Base-by-base conservation (phyloP, 2,888 invertebrate species). In the Sinohyriopsis cumingii region DNA sequence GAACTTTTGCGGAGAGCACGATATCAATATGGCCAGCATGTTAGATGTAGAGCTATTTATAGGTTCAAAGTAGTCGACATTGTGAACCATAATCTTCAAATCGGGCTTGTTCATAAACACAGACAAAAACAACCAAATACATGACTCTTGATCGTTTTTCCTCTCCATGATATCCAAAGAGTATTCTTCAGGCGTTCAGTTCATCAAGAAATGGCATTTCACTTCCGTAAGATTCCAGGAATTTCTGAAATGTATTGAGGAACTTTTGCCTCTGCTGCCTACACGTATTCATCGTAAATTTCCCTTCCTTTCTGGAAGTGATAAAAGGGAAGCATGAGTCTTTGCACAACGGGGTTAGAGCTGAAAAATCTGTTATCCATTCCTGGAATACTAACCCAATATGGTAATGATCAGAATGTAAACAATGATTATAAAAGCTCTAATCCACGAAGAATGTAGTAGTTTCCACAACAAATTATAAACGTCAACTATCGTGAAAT, bases 11-110 rank as follows among this genome's bases (percentile, higher is more conserved):
- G 7, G 7, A 33, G 7, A 6, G 28, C 28, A 7, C 28, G 1
- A 7, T 33, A 33, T 33, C 7, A 33, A 33, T 7, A 33, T 33
- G 28, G 28, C 6, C 28, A 33, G 28, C 7, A 6, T 33, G 7
- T 6, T 0, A 6, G 7, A 33, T 7, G 7, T 33, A 7, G 28
- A 7, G 53, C 69, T 73, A 20, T 73, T 71, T 25, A 64, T 25
- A 5, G 76, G 78, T 59, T 78, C 72, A 33, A 71, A 71, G 71
- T 80, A 71, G 71, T 80, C 80, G 69, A 78, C 73, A 22, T 71
- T 70, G 65, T 72, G 71, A 4, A 60, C 71, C 12, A 71, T n/a
- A 19, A 66, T 53, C 55, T 66, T 59, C 19, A 66, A 22, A 18
- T 63, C 68, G 0, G 76, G 73, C 1, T n/a, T 63, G 63, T 77